Conservation (phyloP, 23 tunicate species). For the Halocynthia aurantium region DNA sequence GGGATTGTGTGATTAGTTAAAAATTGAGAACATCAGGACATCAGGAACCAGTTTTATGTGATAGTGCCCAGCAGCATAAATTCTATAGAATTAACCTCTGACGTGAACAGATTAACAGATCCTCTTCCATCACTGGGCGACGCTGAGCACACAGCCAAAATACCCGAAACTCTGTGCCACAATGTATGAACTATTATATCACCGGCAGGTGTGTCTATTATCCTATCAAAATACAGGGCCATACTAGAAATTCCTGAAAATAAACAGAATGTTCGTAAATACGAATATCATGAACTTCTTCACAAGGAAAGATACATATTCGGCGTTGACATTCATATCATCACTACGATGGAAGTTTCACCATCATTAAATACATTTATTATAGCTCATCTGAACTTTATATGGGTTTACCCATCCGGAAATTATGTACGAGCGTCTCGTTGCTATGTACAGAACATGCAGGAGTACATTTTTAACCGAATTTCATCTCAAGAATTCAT, state of each 20-base stretch:
- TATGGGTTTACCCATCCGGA: too few relatives aligned
- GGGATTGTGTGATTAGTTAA: not conserved
- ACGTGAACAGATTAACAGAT: slow-evolving; percentile 36
- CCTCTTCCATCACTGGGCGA: slow-evolving; percentile 47
- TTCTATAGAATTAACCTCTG: slow-evolving; percentile 30
- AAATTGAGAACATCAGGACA: not conserved
- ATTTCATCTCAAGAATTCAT: too few relatives aligned
- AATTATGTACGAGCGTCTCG: too few relatives aligned
- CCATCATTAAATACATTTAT: too few relatives aligned
- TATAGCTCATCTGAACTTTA: too few relatives aligned
- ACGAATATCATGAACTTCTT: too few relatives aligned
- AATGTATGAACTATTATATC: slow-evolving; percentile 7
- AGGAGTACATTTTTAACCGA: too few relatives aligned
- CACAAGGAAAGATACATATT: too few relatives aligned
- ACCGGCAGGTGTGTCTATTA: slow-evolving; percentile 49
- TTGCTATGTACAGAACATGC: too few relatives aligned
- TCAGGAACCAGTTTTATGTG: not conserved
- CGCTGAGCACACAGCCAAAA: slow-evolving; percentile 43
- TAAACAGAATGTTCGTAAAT: too few relatives aligned
- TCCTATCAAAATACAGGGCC: slow-evolving; percentile 72
- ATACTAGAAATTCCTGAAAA: slow-evolving; percentile 6
- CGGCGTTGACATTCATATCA: too few relatives aligned
- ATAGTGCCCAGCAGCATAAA: not conserved
- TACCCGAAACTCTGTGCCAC: slow-evolving; percentile 58
- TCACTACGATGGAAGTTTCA: too few relatives aligned